Evolutionary conservation across 2,113 vertebrate genomes (phyloP).

Genomic region (Nothocercus nigrocapillus): DNA sequence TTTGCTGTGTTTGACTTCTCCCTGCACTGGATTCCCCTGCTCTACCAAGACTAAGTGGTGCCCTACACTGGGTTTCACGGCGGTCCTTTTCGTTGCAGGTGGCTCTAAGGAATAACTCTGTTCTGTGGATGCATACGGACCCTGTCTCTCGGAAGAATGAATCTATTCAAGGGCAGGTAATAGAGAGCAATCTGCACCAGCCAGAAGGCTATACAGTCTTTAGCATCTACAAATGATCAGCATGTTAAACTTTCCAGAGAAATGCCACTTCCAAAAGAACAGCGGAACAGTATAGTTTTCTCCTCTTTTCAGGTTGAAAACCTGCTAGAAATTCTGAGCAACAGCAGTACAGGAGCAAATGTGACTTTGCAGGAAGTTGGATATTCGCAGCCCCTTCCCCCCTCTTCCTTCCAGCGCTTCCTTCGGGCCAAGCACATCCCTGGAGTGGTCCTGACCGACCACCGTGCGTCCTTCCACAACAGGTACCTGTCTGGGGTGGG

Average conservation of each 20-base stretch:
- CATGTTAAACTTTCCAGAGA: background rate
- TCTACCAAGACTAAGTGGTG: rapidly evolving
- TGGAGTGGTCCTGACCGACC: slow-evolving; percentile 87
- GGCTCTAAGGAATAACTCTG: slow-evolving; percentile 70
- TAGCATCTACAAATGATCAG: background rate
- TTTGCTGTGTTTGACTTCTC: background rate
- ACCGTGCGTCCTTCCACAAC: slow-evolving; percentile 80
- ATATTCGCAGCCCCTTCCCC: slow-evolving; percentile 86
- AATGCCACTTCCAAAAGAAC: background rate
- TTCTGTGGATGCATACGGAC: slow-evolving; percentile 92
- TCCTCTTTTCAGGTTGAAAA: slow-evolving; percentile 74
- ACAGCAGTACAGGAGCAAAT: background rate
- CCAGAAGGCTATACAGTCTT: background rate
- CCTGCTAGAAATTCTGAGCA: slow-evolving; percentile 70
- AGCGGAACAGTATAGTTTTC: rapidly evolving
- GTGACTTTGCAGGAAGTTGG: slow-evolving; percentile 64
- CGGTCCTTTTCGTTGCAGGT: slow-evolving; percentile 75
- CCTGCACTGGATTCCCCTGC: background rate
- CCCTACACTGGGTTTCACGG: rapidly evolving
- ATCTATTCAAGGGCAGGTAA: slow-evolving; percentile 80
- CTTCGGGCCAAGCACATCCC: slow-evolving; percentile 84
- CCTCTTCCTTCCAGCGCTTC: slow-evolving; percentile 93
- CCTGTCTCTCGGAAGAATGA: slow-evolving; percentile 84
- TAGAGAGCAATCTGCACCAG: too few relatives aligned
- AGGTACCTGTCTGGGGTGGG: slow-evolving; percentile 56